These are phyloP conservation scores for Tadarida brasiliensis DNA, from an alignment of 2,797 vertebrate species.

Conservation along the genomic window DNA sequence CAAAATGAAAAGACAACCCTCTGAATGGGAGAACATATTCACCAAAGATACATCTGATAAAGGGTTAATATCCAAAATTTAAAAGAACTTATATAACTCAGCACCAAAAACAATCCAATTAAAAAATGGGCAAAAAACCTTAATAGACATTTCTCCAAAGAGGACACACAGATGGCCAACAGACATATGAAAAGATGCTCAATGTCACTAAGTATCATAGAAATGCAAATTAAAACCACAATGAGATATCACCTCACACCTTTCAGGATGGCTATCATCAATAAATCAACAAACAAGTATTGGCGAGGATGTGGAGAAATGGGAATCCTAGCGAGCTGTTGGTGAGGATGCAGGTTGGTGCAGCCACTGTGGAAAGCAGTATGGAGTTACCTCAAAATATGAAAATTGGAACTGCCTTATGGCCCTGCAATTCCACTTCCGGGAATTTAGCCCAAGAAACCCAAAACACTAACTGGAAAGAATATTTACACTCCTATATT, in stretches of 20 bases:
- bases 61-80: background rate
- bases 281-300: background rate
- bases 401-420: background rate
- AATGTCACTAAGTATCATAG: background rate
- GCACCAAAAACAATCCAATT: background rate
- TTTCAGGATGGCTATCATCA: background rate
- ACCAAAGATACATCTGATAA: background rate
- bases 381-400: background rate
- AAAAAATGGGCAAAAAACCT: background rate
- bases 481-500: background rate
- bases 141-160: background rate
- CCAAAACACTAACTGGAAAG: background rate
- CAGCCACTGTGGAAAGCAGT: background rate
- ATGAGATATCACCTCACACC: background rate
- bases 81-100: background rate
- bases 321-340: background rate
- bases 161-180: background rate
- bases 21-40: background rate
- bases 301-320: background rate
- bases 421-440: background rate
- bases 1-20: background rate
- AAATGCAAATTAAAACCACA: background rate
- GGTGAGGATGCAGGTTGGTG: background rate
- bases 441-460: background rate
- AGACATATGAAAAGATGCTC: background rate